Evolutionary conservation across 2,113 vertebrate species (phyloP), one percentile per base, ranked within the genome.

Genomic region (Turdus rufiventris): DNA sequence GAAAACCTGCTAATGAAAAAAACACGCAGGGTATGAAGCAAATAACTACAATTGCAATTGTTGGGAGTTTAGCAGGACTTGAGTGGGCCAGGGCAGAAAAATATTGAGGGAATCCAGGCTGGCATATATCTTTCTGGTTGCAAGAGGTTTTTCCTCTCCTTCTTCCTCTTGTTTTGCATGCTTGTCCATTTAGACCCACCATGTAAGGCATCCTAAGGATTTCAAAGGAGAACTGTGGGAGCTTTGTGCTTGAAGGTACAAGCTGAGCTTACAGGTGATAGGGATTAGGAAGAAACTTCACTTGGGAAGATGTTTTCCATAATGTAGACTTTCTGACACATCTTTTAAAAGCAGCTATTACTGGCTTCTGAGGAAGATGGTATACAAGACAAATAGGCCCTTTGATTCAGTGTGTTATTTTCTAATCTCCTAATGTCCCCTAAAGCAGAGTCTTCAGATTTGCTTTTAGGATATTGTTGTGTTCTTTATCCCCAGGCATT

Each of bases 1-100:
- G 86, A 88, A 88, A 95, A 83, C 79, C 58, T 88, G 67, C 67
- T 91, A 72, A 70, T 84, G 83, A 86, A 54, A 91, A 91, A 92
- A 47, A 16, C 34, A 50, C 5, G 4, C 29, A 3, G 45, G 18
- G 28, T 66, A 73, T 20, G 72, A 61, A 51, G 85, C 65, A 83
- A 58, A 29, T 48, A 87, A 61, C 40, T 79, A 54, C 67, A 80
- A 17, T 14, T 77, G 72, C 75, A 83, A 2, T 65, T 48, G 50
- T 0, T 90, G 50, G 36, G 71, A 88, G n/a, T 82, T 70, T 15
- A 53, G 42, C 84, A 54, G 73, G n/a, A n/a, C 24, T 36, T 67
- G 26, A 36, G 60, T 50, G 54, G 48, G 26, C 45, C 3, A 2
- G 24, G 40, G 17, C 31, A 56, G 68, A 12, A 12, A 34, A 12